Conservation (phyloP, 2,113 vertebrate genomes). For the Oncorhynchus clarkii region DNA sequence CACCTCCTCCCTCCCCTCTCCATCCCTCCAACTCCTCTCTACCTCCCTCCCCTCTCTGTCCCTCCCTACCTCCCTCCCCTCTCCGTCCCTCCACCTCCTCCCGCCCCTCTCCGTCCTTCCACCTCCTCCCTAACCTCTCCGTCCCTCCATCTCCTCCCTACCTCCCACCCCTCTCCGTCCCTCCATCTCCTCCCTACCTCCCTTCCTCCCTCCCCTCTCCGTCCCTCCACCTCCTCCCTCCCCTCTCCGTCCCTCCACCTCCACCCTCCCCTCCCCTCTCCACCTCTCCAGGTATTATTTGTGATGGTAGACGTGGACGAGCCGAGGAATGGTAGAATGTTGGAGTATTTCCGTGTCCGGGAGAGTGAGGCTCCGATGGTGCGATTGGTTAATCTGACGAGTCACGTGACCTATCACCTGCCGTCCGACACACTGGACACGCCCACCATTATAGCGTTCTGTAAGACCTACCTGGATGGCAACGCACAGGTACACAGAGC, state of each 20-base stretch:
- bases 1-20: too few relatives aligned
- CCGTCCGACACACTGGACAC: constrained; percentile 76
- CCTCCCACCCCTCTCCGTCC: too few relatives aligned
- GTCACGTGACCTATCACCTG: constrained; percentile 81
- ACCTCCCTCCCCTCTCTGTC: too few relatives aligned
- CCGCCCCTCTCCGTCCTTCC: not conserved
- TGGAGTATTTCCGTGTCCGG: constrained; percentile 85
- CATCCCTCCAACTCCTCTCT: too few relatives aligned
- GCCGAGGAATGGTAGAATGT: constrained; percentile 77
- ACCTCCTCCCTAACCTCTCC: not conserved
- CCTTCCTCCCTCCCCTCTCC: too few relatives aligned
- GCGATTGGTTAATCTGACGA: constrained; percentile 84
- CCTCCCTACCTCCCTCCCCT: not conserved
- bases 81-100: not conserved
- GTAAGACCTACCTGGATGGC: constrained; percentile 75
- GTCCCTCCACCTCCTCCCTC: too few relatives aligned
- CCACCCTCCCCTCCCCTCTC: too few relatives aligned
- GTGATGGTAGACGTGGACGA: constrained; percentile 81
- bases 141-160: too few relatives aligned
- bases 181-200: too few relatives aligned
- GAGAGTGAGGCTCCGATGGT: constrained; percentile 76
- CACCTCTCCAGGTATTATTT: constrained; percentile 79
- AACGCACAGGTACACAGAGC: constrained; percentile 79
- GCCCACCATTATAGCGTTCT: constrained; percentile 76
- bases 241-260: too few relatives aligned